phyloP scores from a whole-genome alignment of 2,888 invertebrate genomes.

The Yponomeuta plumbellus region DNA sequence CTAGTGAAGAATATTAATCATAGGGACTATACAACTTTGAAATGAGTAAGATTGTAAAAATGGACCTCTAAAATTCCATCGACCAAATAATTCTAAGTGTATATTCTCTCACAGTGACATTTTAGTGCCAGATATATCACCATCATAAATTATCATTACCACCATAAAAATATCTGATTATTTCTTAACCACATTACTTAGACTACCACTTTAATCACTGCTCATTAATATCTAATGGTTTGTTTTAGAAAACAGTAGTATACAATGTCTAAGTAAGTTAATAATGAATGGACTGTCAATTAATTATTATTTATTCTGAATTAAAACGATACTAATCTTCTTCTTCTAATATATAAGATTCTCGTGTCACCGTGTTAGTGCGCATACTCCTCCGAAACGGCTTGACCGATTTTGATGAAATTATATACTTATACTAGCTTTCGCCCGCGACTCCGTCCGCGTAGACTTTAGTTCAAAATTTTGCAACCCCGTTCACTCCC shows the following conservation, averaged over 20 bases:
- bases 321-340: too few species aligned
- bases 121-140: neutral
- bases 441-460: too few species aligned
- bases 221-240: neutral
- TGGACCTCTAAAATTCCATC: constrained; percentile 3
- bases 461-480: too few species aligned
- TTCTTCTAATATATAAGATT: too few species aligned
- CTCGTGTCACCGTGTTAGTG: too few species aligned
- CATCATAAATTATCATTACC: neutral
- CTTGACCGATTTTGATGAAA: too few species aligned
- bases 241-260: neutral
- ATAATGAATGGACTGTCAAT: neutral
- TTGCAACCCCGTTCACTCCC: too few species aligned
- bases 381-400: too few species aligned
- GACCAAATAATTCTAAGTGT: neutral
- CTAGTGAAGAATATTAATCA: neutral
- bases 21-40: neutral
- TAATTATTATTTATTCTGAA: neutral
- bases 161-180: neutral
- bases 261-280: neutral
- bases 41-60: neutral
- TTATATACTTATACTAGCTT: too few species aligned
- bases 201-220: neutral
- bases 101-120: neutral
- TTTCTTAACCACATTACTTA: neutral